Base-by-base conservation (phyloP, 2,113 vertebrate genomes). In the Pitta sordida region DNA sequence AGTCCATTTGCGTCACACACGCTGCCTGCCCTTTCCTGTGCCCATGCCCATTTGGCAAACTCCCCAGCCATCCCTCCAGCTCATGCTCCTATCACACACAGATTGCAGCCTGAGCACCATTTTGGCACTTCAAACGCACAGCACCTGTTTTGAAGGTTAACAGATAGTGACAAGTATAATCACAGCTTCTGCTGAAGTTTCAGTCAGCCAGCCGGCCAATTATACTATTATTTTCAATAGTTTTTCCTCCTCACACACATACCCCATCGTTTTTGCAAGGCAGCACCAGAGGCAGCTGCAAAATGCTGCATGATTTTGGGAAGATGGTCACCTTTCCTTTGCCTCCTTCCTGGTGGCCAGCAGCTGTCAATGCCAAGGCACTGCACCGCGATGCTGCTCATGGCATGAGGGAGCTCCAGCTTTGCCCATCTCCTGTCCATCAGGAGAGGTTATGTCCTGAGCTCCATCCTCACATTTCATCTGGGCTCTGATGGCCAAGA, bases 101-200 rank as follows among this genome's bases (percentile, higher is more conserved):
- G 63, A 91, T 39, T 51, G 70, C 84, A 94, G 93, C 55, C 77
- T 60, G 78, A 94, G 84, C 77, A 30, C 65, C 1, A 0, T 23
- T 67, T 76, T 94, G 94, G 95, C 91, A 76, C 91, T 77, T 83
- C 51, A 62, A 75, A 69, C 0, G 0, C 84, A 41, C 67, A 49
- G 2, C 95, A 96, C 95, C 94, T 96, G 95, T 90, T 95, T 78
- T 70, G 95, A 89, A 94, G 93, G 93, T 89, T 95, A 94, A 94
- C 86, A 79, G 89, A 92, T 29, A 93, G 91, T 79, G 95, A 94
- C 94, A 94, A 91, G 78, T 69, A 87, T 76, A 86, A 92, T 74
- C 77, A 76, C 89, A 77, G 74, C 51, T 84, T 68, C 89, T 82
- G 81, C 91, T 93, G 88, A 79, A 91, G 91, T 68, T 93, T 76